These are phyloP conservation scores for Epizoanthus fatuus DNA, from an alignment of 92 coral and sea anemone genomes.

Conservation along the genomic window DNA sequence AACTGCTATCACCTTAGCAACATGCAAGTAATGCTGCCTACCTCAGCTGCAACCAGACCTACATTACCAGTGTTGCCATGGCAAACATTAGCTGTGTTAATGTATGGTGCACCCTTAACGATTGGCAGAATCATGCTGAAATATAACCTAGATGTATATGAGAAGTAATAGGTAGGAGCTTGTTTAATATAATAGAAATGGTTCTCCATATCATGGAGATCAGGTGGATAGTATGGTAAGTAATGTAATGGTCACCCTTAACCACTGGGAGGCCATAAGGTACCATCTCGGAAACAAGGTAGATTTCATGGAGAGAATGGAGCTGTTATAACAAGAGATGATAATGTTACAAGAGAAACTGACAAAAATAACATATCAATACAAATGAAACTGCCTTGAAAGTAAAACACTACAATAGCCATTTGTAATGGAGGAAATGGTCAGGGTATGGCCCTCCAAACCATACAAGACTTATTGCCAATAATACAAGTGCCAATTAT, in stretches of 20 bases:
- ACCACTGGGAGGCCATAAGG: too few relatives aligned
- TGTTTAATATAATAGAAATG: not conserved
- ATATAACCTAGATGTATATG: not conserved
- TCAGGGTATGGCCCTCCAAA: constrained; percentile 34
- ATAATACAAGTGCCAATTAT: not conserved
- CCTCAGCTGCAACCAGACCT: not conserved
- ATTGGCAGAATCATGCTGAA: not conserved
- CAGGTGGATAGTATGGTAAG: too few relatives aligned
- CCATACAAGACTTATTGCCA: constrained; percentile 10
- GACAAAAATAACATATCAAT: too few relatives aligned
- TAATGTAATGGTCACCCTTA: too few relatives aligned
- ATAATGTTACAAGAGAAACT: too few relatives aligned
- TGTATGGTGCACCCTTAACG: constrained; percentile 21
- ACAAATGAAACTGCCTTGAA: not conserved
- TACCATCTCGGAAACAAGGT: too few relatives aligned
- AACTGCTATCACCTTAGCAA: not conserved
- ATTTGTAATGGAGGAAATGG: constrained; percentile 24
- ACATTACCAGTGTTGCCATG: not conserved
- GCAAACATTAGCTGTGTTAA: not conserved
- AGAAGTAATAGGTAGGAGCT: not conserved
- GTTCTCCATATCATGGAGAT: too few relatives aligned
- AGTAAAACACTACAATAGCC: not conserved
- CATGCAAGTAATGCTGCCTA: constrained; percentile 7
- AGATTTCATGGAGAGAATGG: too few relatives aligned
- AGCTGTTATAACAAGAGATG: too few relatives aligned